A percentile compares a stretch with the other conserved stretches of the same genome.
phyloP scores from a whole-genome alignment of 2,113 vertebrate genomes.

The Meleagris gallopavo region DNA sequence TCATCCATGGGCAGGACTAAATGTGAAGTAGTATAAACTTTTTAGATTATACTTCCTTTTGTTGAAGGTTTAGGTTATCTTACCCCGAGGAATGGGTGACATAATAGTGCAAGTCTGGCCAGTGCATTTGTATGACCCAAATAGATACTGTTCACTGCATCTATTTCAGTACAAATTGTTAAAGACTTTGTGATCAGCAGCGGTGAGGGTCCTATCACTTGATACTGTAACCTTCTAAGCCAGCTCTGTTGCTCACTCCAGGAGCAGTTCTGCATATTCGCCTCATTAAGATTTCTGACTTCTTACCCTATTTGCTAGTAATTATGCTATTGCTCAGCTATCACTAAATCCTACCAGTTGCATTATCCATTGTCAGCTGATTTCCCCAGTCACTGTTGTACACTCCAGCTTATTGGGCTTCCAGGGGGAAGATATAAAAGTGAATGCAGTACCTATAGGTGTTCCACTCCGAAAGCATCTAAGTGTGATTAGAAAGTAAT shows the following conservation, averaged over 20 bases:
- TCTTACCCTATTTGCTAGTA: not conserved
- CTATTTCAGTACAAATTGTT: not conserved
- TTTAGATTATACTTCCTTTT: not conserved
- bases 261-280: not conserved
- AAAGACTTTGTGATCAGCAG: not conserved
- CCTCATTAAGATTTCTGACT: not conserved
- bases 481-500: not conserved
- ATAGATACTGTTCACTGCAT: not conserved
- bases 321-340: not conserved
- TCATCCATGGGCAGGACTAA: not conserved
- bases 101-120: not conserved
- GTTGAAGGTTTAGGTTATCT: not conserved
- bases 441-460: not conserved
- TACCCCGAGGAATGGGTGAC: not conserved
- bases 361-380: not conserved
- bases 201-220: not conserved
- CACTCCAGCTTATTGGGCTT: not conserved
- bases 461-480: not conserved
- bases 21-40: not conserved
- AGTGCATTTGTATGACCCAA: not conserved
- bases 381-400: not conserved
- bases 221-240: not conserved
- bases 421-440: not conserved
- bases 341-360: not conserved
- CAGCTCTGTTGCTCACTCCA: not conserved